Base-by-base conservation (phyloP, 2,888 invertebrate genomes). In the Brenthis hecate region DNA sequence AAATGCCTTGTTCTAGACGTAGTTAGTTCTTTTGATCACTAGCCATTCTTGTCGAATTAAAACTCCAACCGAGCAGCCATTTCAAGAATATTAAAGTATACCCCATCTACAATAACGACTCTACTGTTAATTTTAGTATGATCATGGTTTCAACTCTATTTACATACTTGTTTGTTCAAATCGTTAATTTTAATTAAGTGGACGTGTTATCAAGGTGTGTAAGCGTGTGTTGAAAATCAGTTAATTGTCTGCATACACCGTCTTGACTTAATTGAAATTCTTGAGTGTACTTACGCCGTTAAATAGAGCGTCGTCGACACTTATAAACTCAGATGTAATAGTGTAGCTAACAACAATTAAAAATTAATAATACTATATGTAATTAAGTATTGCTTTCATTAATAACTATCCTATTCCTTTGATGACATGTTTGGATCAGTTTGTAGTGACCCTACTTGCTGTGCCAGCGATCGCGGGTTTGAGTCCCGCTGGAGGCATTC, bases 21-120 rank as follows among this genome's bases (percentile, higher is more conserved):
- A 83, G 90, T 90, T 88, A 92, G 88, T 92, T 92, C 91, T 91
- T 92, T 91, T 91, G 90, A 91, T 91, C 87, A 87, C 88, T 85
- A 84, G 84, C 85, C 85, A 83, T 85, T 69, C 85, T 85, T 88
- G 87, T 87, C 86, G 88, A 91, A 91, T 91, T 90, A 89, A 91
- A 90, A 86, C 85, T 83, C 81, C 87, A 84, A 87, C 88, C 86
- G 86, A 85, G 48, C n/a, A 28, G 77, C 83, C 85, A 84, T 87
- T 87, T 84, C 79, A 81, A 86, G 82, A 88, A 91, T 91, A 91
- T 91, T 91, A 88, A 91, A 90, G 88, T 84, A 85, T 78, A 85
- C 80, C 88, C 85, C 86, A 85, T 87, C 91, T 91, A 89, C 83
- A 85, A 82, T 82, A 81, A 81, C 82, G 85, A 78, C 81, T 83